Conservation (phyloP, 1,140 invertebrate species). For the Drosophila lowei region DNA sequence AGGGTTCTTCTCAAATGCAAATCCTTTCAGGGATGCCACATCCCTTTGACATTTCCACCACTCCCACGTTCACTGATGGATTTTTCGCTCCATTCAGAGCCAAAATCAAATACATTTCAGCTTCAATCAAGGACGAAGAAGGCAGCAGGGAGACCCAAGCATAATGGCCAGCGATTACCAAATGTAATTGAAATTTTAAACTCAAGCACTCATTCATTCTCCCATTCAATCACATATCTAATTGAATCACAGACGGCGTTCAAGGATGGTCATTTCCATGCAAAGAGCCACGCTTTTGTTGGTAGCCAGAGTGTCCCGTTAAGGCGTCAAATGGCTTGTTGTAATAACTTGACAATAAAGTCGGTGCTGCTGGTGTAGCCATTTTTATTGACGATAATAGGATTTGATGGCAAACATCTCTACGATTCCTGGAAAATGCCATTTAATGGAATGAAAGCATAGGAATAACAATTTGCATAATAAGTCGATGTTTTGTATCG, state of each 20-base stretch:
- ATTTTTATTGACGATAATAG: slow-evolving; percentile 58
- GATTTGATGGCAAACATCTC: slow-evolving; percentile 58
- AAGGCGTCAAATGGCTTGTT: slow-evolving; percentile 66
- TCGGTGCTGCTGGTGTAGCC: slow-evolving; percentile 12
- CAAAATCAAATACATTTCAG: slow-evolving; percentile 25
- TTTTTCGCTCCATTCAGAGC: slow-evolving; percentile 21
- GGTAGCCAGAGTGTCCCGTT: slow-evolving; percentile 17
- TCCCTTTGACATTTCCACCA: background rate
- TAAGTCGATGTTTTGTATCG: slow-evolving; percentile 65
- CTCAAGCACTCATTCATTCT: slow-evolving; percentile 1
- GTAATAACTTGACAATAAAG: slow-evolving; percentile 56
- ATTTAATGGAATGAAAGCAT: slow-evolving; percentile 47
- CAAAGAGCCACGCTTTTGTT: slow-evolving; percentile 19
- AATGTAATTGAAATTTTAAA: slow-evolving; percentile 51
- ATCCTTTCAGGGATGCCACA: background rate
- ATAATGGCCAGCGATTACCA: slow-evolving; percentile 47
- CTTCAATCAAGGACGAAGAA: background rate
- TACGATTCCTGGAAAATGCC: slow-evolving; percentile 39
- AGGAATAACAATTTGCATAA: slow-evolving; percentile 78
- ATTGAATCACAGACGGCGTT: slow-evolving; percentile 33
- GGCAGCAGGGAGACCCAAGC: background rate
- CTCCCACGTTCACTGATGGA: slow-evolving; percentile 25
- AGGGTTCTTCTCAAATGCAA: slow-evolving; percentile 24
- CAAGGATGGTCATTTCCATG: background rate
- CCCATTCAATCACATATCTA: slow-evolving; percentile 23